Evolutionary conservation across 2,888 invertebrate genomes (phyloP), one percentile per base, ranked within the genome.

Genomic region (Idaea straminata): DNA sequence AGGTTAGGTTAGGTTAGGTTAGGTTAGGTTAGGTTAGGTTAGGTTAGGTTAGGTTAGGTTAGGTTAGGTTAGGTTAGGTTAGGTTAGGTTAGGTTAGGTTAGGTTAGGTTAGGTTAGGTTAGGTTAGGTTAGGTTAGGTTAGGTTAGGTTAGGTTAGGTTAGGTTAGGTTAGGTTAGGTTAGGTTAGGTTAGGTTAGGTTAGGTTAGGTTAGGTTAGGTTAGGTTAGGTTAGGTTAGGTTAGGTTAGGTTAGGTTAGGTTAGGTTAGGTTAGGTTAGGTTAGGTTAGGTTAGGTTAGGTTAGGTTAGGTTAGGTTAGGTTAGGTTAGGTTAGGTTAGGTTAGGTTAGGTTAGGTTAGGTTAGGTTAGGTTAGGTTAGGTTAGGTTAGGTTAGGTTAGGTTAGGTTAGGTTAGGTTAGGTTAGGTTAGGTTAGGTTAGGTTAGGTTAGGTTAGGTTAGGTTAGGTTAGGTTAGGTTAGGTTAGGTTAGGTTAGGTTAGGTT

Each of bases 311-410:
- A 70, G 70, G 70, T 70, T 70, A 70, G 70, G 70, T 70, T 70
- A 70, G 70, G 71, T 71, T 71, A 71, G 71, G 71, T 71, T 71
- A 71, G 71, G 71, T 71, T 71, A 71, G 71, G 71, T 71, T 71
- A 71, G 71, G 71, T 71, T 71, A 71, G 71, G 71, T 71, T 71
- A 71, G 71, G 71, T 71, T 71, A 71, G 71, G 71, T 71, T 71
- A 71, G 71, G 71, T 69, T 71, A 69, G 69, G 71, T 69, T 71
- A 69, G 69, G 71, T 69, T 71, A 71, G 71, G 71, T 71, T 71
- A 71, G 70, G 68, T 66, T 70, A 68, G 70, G 70, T 68, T 70
- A 68, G 68, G 70, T 68, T 70, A 68, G 68, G 70, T 70, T 70
- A 70, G 70, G 70, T 70, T 70, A 70, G 70, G 70, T 70, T 70